phyloP scores from a whole-genome alignment of 2,797 vertebrate species.

The Tamandua tetradactyla region DNA sequence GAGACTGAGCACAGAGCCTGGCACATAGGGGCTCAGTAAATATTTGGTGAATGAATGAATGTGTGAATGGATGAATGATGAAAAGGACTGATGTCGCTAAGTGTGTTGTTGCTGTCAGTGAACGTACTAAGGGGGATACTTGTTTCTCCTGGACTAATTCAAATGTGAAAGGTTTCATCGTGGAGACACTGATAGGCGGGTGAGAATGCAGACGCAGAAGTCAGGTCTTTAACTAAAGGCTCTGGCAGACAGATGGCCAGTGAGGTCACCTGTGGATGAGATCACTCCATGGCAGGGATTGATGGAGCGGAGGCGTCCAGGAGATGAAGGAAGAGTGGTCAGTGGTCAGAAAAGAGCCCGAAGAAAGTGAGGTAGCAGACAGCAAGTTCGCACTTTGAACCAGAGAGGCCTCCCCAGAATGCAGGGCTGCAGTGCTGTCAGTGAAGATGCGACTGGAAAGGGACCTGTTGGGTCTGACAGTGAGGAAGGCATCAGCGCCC shows the following conservation, averaged over 20 bases:
- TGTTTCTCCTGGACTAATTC: neutral
- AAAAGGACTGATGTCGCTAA: neutral
- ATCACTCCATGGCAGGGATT: neutral
- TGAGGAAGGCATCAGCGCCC: neutral
- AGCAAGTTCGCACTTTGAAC: neutral
- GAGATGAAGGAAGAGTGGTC: neutral
- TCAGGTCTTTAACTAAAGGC: neutral
- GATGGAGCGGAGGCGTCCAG: fast-evolving
- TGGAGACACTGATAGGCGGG: neutral
- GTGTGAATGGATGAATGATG: neutral
- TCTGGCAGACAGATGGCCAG: neutral
- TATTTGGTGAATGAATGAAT: neutral
- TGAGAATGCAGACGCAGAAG: neutral
- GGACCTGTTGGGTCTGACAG: neutral
- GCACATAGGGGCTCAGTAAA: neutral
- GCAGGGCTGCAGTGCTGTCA: fast-evolving
- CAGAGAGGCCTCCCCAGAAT: neutral
- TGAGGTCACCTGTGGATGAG: neutral
- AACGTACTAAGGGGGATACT: neutral
- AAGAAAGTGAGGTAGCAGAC: neutral
- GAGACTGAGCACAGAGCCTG: neutral
- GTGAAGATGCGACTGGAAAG: neutral
- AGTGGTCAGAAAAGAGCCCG: neutral
- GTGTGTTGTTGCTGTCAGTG: neutral
- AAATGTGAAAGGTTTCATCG: neutral